phyloP scores from a whole-genome alignment of 2,888 invertebrate species.

The Alentia gelatinosa region DNA sequence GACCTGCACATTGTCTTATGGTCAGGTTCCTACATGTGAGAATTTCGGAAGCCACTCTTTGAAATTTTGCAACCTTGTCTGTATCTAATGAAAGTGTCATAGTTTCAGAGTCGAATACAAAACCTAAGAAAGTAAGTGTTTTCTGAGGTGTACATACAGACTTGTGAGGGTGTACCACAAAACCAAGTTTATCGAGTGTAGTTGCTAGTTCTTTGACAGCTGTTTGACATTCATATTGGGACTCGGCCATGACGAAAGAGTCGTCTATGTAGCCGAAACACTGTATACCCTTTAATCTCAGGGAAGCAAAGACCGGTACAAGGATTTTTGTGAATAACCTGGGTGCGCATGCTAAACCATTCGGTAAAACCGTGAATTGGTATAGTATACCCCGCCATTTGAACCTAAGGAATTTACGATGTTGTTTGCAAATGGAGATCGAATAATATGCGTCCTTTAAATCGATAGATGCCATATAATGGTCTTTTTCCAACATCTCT shows the following conservation, averaged over 20 bases:
- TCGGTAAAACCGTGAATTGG: no score
- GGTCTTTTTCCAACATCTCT: neutral
- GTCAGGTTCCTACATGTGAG: neutral
- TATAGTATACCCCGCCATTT: neutral
- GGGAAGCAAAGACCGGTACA: neutral
- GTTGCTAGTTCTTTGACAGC: neutral
- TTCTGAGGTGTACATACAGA: neutral
- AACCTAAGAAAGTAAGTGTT: neutral
- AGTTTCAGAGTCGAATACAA: neutral
- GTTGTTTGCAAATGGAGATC: neutral
- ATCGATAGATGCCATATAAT: neutral
- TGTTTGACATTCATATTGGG: neutral
- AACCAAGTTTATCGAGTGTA: neutral
- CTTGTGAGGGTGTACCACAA: neutral
- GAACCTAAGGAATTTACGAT: neutral
- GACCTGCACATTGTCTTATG: neutral
- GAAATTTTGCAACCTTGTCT: neutral
- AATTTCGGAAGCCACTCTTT: neutral
- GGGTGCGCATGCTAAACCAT: neutral
- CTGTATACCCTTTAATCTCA: neutral
- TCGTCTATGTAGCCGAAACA: neutral
- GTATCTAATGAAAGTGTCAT: neutral
- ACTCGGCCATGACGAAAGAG: neutral
- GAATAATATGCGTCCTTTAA: neutral
- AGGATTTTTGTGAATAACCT: neutral